Evolutionary conservation across 2,113 vertebrate genomes (phyloP), one percentile per base, ranked within the genome.

Genomic region (Rafetus swinhoei): DNA sequence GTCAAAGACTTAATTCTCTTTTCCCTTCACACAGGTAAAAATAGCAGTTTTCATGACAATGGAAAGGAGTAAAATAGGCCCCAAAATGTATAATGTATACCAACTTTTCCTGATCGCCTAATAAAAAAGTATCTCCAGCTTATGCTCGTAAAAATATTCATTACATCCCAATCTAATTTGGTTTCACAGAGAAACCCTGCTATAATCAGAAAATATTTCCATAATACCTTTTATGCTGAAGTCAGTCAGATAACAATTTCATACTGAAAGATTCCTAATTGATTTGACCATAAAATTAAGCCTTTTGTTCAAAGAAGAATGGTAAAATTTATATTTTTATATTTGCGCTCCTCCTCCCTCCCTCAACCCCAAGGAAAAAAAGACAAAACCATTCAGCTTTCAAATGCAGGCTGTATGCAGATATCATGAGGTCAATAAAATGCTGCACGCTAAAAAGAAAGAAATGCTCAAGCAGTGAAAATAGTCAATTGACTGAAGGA

Each of bases 221-320:
- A 82, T 90, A 84, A 76, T 89, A 90, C 21, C n/a, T 93, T 95
- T 93, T 90, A 88, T 84, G 27, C 18, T 89, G 4, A 87, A 84
- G 35, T 89, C 84, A 94, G 12, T 53, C 54, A 96, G 74, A 93
- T 85, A 93, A 90, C 2, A 81, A 55, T 86, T 95, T 90, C 39
- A 90, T 50, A 81, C 24, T 50, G 72, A 93, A 90, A 94, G 65
- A 92, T 88, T 96, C 57, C 32, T 95, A 93, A 96, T 81, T 93
- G 85, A 93, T 95, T 96, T 94, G 39, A 92, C 56, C 56, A 93
- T 90, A 95, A 96, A 94, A 93, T 93, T 72, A 92, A 93, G 16
- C 5, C 32, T 92, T 93, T 81, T 94, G 4, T 96, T 96, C 82
- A 95, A 94, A 82, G 81, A 91, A 89, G 9, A 45, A 62, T 35